Evolutionary conservation across 2,113 vertebrate genomes (phyloP), one percentile per base, ranked within the genome.

Genomic region (Rhabdornis inornatus): DNA sequence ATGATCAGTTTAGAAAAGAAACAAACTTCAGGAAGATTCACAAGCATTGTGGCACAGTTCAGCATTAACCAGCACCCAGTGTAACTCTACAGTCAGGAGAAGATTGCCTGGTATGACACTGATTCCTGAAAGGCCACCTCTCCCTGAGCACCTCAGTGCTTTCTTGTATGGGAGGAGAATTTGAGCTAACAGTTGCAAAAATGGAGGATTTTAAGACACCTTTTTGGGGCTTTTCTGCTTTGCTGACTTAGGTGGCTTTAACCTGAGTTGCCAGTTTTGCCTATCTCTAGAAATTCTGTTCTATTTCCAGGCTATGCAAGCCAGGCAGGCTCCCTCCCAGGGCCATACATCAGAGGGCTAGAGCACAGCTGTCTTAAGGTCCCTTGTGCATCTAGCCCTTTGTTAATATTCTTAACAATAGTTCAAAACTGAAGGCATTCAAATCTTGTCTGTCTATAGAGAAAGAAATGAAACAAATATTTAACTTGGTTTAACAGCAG

Each of bases 401-500:
- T 49, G 6, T 37, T 89, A 49, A 23, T 64, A 53, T 61, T 79
- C 59, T 40, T 57, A 74, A 25, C 44, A 37, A 40, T 30, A 49
- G 25, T 53, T 92, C 77, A 83, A 88, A 94, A 70, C 33, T 50
- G 30, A 79, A 79, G 30, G 12, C 30, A 55, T 63, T 83, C 20
- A 82, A 49, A 55, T 77, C 8, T 61, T 89, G 27, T 75, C 65
- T 81, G 27, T 35, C 33, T 78, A 20, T 21, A 81, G 59, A 80
- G 76, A 77, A 72, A 90, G 55, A 84, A 83, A 53, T 64, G 39
- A 90, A 92, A 68, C 13, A 90, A 92, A 63, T 76, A 77, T 61
- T 83, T 70, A 37, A 87, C 76, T 79, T 65, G 30, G 28, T 77
- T 74, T 84, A 72, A 53, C 47, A 47, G 47, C 70, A 77, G 33